These are phyloP conservation scores for Eledona agricola DNA, from an alignment of 2,888 invertebrate genomes.

Conservation along the genomic window DNA sequence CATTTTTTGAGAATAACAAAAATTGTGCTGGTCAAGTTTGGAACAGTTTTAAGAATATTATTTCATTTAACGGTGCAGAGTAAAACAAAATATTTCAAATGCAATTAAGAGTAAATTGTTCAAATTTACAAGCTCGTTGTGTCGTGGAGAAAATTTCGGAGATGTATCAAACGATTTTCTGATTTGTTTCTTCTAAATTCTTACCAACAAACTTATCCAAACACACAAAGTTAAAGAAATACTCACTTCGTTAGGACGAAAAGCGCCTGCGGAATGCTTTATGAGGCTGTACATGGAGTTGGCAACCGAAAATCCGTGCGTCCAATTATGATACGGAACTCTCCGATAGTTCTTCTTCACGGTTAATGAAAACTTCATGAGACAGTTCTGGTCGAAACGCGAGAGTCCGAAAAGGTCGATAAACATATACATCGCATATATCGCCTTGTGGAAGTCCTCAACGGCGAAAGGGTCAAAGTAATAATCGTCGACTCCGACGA, in stretches of 20 bases:
- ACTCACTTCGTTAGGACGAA: constrained; percentile 70
- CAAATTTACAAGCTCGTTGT: too few species aligned
- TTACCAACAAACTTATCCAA: too few species aligned
- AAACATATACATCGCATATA: constrained; percentile 80
- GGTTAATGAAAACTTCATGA: constrained; percentile 79
- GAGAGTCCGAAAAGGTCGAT: constrained; percentile 71
- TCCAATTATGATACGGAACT: constrained; percentile 89
- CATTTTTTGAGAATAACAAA: too few species aligned
- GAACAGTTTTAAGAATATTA: too few species aligned
- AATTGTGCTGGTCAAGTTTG: too few species aligned
- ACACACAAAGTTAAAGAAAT: constrained; percentile 13
- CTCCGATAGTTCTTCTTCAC: constrained; percentile 85
- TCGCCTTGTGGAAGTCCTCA: constrained; percentile 76
- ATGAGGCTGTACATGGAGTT: constrained; percentile 83
- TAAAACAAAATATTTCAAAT: too few species aligned
- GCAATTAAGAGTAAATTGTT: too few species aligned
- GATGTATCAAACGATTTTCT: too few species aligned
- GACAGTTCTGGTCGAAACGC: constrained; percentile 73
- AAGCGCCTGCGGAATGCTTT: constrained; percentile 66
- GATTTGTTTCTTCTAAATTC: too few species aligned
- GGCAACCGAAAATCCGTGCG: constrained; percentile 87
- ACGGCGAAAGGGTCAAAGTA: constrained; percentile 78
- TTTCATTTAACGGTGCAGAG: too few species aligned
- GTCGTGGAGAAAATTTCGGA: too few species aligned
- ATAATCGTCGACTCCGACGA: constrained; percentile 66